Base-by-base conservation (phyloP, 2,113 vertebrate genomes). In the Peromyscus polionotus region DNA sequence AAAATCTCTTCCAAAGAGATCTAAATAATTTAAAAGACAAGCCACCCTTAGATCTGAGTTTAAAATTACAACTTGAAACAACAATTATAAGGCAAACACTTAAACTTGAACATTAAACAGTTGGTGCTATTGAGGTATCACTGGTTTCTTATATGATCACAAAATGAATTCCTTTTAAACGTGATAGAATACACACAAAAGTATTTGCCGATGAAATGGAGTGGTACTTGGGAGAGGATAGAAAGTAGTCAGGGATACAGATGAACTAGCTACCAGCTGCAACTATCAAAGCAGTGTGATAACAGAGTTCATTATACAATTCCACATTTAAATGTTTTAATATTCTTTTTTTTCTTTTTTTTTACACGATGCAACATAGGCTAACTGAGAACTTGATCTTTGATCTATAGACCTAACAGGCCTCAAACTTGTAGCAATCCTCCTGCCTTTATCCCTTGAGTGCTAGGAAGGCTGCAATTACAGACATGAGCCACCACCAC, bases 1-100 rank as follows among this genome's bases (percentile, higher is more conserved):
- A 54, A 73, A 54, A 26, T 54, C 28, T 70, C 16, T 83, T 83
- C 36, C 45, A 80, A 70, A 88, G 36, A 92, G 2, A 72, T 7
- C 31, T 94, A 87, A 92, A 80, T 86, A 48, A 94, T 33, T 89
- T 94, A 72, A 93, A 96, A 95, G 36, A 59, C 61, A 92, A 79
- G 67, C 63, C 42, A 48, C 31, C 11, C 17, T 84, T 88, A 95
- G 5, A 87, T 61, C 16, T 48, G 26, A 93, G 22, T 79, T 92
- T 24, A 48, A 87, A 90, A 76, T 79, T 88, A 93, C 4, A 88
- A 36, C 85, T 63, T 81, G 89, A 88, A 85, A 86, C 51, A 90
- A 89, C 5, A 92, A 92, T 54, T 51, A 63, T 80, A 90, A 85
- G 24, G 24, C 8, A 91, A 86, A 20, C 33, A 80, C 76, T 45